These are phyloP conservation scores for Schizaphis graminum DNA, from an alignment of 2,888 invertebrate genomes.

Conservation along the genomic window DNA sequence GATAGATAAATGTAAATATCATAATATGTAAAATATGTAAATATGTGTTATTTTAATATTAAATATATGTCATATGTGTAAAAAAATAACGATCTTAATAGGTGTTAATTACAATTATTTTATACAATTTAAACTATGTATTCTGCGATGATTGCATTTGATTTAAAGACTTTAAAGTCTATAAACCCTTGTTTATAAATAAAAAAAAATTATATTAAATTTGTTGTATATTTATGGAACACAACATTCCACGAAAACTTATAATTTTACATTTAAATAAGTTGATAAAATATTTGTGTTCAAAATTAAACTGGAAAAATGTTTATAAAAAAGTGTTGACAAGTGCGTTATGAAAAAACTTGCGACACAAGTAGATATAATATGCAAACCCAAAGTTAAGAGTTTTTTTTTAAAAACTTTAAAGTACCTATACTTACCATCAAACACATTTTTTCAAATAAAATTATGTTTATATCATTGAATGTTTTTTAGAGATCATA, in stretches of 20 bases:
- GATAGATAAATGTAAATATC: neutral
- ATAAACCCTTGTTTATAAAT: neutral
- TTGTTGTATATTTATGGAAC: neutral
- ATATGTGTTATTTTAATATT: neutral
- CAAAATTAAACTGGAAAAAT: neutral
- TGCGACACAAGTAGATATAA: neutral
- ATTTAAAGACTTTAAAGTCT: neutral
- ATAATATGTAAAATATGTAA: neutral
- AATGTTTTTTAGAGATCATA: neutral
- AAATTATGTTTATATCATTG: neutral
- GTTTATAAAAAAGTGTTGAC: neutral
- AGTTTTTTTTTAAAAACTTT: neutral
- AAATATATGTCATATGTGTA: neutral
- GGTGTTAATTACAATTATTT: neutral
- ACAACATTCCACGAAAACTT: neutral
- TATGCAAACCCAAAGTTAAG: neutral
- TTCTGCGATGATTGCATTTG: neutral
- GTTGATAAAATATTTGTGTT: conserved; percentile 15
- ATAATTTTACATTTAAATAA: conserved; percentile 9
- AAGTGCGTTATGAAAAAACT: neutral
- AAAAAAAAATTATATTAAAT: neutral
- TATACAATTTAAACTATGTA: neutral
- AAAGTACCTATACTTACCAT: neutral
- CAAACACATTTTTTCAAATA: neutral
- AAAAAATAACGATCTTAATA: neutral